Conservation (phyloP, 2,113 vertebrate genomes). For the Rissa tridactyla region DNA sequence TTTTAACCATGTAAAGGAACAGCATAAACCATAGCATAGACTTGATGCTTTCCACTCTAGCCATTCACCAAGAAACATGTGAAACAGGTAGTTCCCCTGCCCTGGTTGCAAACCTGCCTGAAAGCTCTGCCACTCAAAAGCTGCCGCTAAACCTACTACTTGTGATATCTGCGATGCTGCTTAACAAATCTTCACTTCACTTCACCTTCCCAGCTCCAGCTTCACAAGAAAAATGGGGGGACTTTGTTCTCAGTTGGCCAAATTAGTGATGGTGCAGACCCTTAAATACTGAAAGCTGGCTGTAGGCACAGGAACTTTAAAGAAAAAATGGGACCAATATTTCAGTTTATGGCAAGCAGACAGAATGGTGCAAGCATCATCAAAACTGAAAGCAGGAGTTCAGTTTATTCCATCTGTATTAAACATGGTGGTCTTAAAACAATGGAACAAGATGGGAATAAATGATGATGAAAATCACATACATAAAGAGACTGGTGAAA, state of each 20-base stretch:
- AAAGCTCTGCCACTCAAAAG: background rate
- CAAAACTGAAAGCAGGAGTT: background rate
- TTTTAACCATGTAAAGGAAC: constrained; percentile 15
- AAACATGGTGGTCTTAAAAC: background rate
- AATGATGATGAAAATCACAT: background rate
- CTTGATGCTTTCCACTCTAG: background rate
- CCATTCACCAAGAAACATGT: background rate
- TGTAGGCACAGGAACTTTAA: background rate
- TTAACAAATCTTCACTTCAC: background rate
- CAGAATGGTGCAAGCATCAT: background rate
- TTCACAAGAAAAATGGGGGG: background rate
- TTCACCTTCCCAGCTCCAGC: background rate
- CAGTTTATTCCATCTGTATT: background rate
- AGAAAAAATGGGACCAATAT: background rate
- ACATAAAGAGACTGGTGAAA: background rate
- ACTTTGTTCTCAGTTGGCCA: background rate
- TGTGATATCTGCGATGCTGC: background rate
- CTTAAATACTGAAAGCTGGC: background rate
- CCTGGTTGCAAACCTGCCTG: background rate
- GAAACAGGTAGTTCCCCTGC: background rate
- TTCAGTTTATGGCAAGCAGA: background rate
- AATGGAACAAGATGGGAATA: background rate
- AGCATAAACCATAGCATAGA: background rate
- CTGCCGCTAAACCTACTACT: background rate
- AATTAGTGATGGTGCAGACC: background rate